Percentiles rank a stretch among this genome's conserved stretches.
These are phyloP conservation scores for Drosophila infuscata DNA, from an alignment of 2,888 invertebrate genomes.

Conservation along the genomic window DNA sequence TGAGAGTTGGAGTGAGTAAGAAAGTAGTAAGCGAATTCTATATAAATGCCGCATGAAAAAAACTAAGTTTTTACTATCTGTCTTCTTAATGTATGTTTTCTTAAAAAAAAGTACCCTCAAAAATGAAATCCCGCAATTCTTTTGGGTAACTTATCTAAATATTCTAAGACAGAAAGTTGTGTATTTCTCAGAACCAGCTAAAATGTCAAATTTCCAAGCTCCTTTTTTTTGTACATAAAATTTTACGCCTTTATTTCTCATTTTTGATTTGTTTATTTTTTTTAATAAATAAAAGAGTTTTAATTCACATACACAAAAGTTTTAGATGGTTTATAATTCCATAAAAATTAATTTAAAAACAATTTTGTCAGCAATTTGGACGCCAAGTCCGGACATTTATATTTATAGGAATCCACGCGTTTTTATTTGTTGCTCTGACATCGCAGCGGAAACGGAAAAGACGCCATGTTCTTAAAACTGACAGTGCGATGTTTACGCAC, in stretches of 20 bases:
- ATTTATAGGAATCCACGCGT: too few species aligned
- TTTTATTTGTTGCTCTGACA: constrained; percentile 19
- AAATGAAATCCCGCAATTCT: neutral
- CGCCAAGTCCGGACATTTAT: too few species aligned
- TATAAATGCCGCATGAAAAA: neutral
- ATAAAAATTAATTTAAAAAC: neutral
- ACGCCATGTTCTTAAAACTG: constrained; percentile 42
- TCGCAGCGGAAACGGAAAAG: constrained; percentile 44
- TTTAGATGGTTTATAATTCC: neutral
- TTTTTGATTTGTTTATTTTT: neutral
- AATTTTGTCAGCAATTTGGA: too few species aligned
- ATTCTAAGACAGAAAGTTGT: too few species aligned
- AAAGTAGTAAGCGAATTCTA: neutral
- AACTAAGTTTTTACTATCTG: neutral
- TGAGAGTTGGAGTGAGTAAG: neutral
- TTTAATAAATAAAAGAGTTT: neutral
- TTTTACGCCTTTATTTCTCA: too few species aligned
- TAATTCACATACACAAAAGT: neutral
- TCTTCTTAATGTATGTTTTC: neutral
- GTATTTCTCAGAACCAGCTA: too few species aligned
- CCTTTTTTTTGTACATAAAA: neutral
- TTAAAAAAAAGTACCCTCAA: neutral
- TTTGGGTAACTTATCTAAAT: too few species aligned
- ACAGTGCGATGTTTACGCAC: constrained; percentile 55
- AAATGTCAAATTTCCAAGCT: neutral